Conservation (phyloP, 37 sponge, comb jelly and placozoan species). For the Ephydatia muelleri region DNA sequence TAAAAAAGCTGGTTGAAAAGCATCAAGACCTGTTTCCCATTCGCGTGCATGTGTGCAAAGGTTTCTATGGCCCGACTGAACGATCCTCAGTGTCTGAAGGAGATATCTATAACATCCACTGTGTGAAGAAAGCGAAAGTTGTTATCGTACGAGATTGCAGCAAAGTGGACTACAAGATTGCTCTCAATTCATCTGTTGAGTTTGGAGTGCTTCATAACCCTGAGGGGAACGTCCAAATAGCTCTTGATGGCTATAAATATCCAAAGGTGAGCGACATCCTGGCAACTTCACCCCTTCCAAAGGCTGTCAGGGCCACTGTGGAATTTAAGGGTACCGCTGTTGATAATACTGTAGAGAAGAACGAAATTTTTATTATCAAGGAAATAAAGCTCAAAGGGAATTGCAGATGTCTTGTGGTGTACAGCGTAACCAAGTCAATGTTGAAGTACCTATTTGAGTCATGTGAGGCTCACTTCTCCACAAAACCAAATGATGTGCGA, state of each 20-base stretch:
- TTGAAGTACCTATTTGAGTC: slow-evolving; percentile 30
- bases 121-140: slow-evolving; percentile 31
- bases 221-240: slow-evolving; percentile 5
- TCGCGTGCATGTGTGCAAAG: slow-evolving; percentile 36
- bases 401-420: too few relatives aligned
- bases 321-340: too few relatives aligned
- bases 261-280: slow-evolving; percentile 42
- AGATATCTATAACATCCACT: slow-evolving; percentile 58
- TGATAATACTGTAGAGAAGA: too few relatives aligned
- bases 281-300: slow-evolving; percentile 26
- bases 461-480: slow-evolving; percentile 56
- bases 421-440: slow-evolving; percentile 19
- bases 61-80: slow-evolving; percentile 42
- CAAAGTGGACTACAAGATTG: slow-evolving; percentile 17
- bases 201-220: slow-evolving; percentile 58
- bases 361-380: too few relatives aligned
- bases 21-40: slow-evolving; percentile 26
- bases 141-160: slow-evolving; percentile 27
- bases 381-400: too few relatives aligned
- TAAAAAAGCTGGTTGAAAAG: slow-evolving; percentile 4
- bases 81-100: slow-evolving; percentile 48
- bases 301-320: slow-evolving; percentile 30
- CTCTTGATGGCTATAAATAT: slow-evolving; percentile 40
- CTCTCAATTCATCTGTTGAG: slow-evolving; percentile 38
- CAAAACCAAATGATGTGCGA: slow-evolving; percentile 51